Base-by-base conservation (phyloP, 2,113 vertebrate genomes). In the Ailuropoda melanoleuca region DNA sequence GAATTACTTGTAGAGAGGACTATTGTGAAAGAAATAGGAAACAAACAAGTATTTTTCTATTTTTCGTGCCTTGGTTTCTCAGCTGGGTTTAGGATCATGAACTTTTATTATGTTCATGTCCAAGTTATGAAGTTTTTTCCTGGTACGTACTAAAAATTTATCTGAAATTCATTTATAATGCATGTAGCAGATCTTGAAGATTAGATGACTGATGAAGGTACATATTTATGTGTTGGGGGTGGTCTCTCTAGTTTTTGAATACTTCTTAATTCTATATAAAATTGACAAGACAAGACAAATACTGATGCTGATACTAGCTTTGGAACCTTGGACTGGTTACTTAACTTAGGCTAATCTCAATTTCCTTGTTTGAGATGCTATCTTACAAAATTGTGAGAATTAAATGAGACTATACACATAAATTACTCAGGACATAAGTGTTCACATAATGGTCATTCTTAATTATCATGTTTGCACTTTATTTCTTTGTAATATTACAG, bases 1-100 rank as follows among this genome's bases (percentile, higher is more conserved):
- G 4, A 97, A 78, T 91, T 95, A 48, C 46, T 85, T 95, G 17
- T 94, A 86, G 80, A 92, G n/a, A 95, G 12, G 72, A 86, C 23
- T 88, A 29, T 14, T 95, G 3, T n/a, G 72, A 95, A 97, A 80
- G 43, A 96, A 74, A 80, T 29, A 53, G 74, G 60, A 90, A 96
- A 64, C 29, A 85, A 60, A 56, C 23, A 85, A 60, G 3, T n/a
- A 12, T 34, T 92, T 95, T 90, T 80, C 37, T 75, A 0, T 81
- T 72, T 94, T 78, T 39, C 46, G 90, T 90, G 3, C 3, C 26
- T 72, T 88, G 60, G 34, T 95, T 87, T 98, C 31, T 93, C 46
- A 70, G 53, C 15, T 72, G 31, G 4, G 3, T 80, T 62, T 75
- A 92, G 60, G 29, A 31, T 86, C 39, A 83, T 83, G 89, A 74